Conservation (phyloP, 2,888 invertebrate species). For the Digitonthophagus gazella region DNA sequence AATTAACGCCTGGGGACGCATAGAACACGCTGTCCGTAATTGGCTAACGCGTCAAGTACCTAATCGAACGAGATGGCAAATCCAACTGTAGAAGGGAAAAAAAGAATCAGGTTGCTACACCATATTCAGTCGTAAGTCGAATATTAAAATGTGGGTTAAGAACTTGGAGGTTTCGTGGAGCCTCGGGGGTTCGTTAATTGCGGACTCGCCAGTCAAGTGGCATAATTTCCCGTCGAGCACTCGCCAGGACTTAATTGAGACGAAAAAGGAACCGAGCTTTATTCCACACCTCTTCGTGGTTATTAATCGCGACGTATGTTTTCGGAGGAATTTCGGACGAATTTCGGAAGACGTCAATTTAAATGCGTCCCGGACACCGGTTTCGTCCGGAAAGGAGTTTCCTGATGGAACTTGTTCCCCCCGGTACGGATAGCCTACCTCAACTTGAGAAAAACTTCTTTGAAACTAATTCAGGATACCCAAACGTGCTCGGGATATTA, state of each 20-base stretch:
- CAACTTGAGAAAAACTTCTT: neutral
- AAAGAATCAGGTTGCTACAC: neutral
- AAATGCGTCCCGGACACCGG: neutral
- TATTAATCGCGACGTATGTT: neutral
- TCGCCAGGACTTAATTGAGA: constrained; percentile 8
- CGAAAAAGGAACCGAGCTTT: neutral
- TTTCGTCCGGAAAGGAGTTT: neutral
- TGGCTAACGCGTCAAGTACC: neutral
- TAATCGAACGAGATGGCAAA: neutral
- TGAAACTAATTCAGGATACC: neutral
- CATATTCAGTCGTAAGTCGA: neutral
- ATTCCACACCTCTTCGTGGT: no score
- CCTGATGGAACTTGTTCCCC: neutral
- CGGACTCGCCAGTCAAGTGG: constrained; percentile 4
- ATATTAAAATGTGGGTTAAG: constrained; percentile 13
- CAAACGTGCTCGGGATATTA: neutral
- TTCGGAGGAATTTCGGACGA: neutral
- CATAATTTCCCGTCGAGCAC: constrained; percentile 8
- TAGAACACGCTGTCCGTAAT: neutral
- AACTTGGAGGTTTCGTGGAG: constrained; percentile 3
- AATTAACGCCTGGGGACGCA: neutral
- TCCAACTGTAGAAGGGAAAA: no score
- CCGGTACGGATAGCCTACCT: neutral
- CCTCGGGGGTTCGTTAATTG: constrained; percentile 10
- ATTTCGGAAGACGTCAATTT: neutral